These are phyloP conservation scores for Abramis brama DNA, from an alignment of 2,113 vertebrate species.

Conservation along the genomic window DNA sequence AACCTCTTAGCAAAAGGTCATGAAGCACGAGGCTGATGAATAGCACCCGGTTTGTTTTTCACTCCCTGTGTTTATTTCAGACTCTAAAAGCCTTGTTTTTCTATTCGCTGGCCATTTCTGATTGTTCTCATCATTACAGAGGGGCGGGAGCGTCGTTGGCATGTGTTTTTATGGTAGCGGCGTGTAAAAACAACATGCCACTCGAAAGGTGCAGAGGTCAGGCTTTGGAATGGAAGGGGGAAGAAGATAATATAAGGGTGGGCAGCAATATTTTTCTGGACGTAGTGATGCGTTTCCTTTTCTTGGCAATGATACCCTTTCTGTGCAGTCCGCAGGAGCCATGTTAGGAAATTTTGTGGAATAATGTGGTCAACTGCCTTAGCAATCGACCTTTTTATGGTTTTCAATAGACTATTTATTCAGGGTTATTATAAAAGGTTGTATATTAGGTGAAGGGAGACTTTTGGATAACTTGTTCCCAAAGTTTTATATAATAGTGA, in stretches of 20 bases:
- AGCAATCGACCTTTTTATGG: not conserved
- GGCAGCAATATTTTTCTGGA: conserved; percentile 12
- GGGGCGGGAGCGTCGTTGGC: conserved; percentile 54
- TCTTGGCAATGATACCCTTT: not conserved
- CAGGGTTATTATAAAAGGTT: not conserved
- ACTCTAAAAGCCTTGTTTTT: conserved; percentile 2
- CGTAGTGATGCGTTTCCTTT: not conserved
- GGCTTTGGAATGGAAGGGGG: not conserved
- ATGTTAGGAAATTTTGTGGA: not conserved
- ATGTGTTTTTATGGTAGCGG: conserved; percentile 59
- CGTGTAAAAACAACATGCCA: conserved; percentile 59
- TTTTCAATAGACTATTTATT: not conserved
- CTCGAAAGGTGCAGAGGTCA: not conserved
- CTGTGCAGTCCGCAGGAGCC: not conserved
- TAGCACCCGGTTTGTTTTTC: not conserved
- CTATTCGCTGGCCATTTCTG: conserved; percentile 4
- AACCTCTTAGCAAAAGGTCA: not conserved
- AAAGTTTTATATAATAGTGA: not conserved
- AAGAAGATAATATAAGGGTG: not conserved
- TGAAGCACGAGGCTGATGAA: not conserved
- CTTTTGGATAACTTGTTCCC: conserved; percentile 10
- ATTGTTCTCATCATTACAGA: conserved; percentile 51
- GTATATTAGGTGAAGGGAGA: not conserved
- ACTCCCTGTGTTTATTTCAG: not conserved
- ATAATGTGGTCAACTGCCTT: not conserved